These are phyloP conservation scores for Engraulis encrasicolus DNA, from an alignment of 2,113 vertebrate genomes.

Conservation along the genomic window DNA sequence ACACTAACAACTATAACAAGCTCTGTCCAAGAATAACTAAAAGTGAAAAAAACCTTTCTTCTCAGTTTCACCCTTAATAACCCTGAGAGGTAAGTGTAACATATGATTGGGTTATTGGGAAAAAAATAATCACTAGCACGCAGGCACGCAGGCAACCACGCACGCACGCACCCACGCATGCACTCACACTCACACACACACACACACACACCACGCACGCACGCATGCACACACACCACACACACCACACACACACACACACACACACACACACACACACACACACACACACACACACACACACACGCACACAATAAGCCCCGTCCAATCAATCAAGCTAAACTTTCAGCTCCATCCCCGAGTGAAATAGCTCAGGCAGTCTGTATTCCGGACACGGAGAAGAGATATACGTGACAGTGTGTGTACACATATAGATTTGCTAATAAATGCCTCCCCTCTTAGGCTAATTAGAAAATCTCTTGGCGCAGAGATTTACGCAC, in stretches of 20 bases:
- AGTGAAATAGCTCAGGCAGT: background rate
- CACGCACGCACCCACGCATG: no score
- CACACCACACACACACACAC: no score
- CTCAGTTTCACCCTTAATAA: slow-evolving; percentile 51
- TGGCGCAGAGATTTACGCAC: background rate
- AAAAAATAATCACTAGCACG: background rate
- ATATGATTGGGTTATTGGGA: slow-evolving; percentile 65
- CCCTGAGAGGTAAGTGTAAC: slow-evolving; percentile 64
- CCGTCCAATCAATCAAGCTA: slow-evolving; percentile 1
- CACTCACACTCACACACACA: no score
- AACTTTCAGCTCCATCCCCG: background rate
- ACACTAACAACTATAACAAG: background rate
- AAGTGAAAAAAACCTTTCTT: slow-evolving; percentile 51
- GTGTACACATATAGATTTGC: slow-evolving; percentile 21
- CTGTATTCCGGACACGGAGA: background rate
- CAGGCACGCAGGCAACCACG: slow-evolving; percentile 17
- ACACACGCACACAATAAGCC: background rate
- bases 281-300: background rate
- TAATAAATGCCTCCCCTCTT: slow-evolving; percentile 11
- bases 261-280: slow-evolving; percentile 36
- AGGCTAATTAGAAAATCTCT: slow-evolving; percentile 20
- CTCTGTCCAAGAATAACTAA: slow-evolving; percentile 48
- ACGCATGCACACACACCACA: no score
- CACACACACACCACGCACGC: slow-evolving; percentile 19
- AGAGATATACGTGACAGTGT: background rate